These are phyloP conservation scores for Brachionus koreanus DNA, from an alignment of 1,140 invertebrate species.

Conservation along the genomic window DNA sequence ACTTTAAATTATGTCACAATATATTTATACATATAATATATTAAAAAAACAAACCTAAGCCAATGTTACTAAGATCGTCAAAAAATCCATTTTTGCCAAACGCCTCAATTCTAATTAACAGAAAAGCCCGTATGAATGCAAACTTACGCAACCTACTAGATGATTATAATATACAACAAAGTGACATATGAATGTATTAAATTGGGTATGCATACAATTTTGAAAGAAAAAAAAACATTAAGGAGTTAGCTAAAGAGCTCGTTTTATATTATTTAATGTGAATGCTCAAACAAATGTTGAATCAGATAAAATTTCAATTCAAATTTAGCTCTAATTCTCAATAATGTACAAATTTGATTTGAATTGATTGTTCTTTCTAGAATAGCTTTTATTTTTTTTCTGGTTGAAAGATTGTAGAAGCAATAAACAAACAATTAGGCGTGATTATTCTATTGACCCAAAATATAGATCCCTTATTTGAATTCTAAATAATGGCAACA, in stretches of 20 bases:
- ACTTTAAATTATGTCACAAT: slow-evolving; percentile 27
- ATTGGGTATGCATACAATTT: slow-evolving; percentile 23
- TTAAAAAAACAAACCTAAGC: neutral
- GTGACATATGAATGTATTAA: slow-evolving; percentile 27
- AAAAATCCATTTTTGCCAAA: slow-evolving; percentile 1
- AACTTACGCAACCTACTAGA: slow-evolving; percentile 10
- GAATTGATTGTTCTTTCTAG: too few species aligned
- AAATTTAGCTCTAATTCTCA: neutral
- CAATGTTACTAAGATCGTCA: too few species aligned
- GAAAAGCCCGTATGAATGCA: neutral
- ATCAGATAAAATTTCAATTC: slow-evolving; percentile 9
- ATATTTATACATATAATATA: neutral
- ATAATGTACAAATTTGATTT: neutral
- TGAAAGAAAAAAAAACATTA: neutral
- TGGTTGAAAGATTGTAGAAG: neutral
- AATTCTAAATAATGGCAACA: neutral
- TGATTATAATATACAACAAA: slow-evolving; percentile 20
- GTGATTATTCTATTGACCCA: neutral
- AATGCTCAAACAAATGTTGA: slow-evolving; percentile 1
- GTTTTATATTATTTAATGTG: neutral
- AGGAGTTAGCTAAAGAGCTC: neutral
- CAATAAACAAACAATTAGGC: neutral
- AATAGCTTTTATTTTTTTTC: neutral
- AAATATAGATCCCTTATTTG: neutral
- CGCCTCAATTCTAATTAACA: neutral